Conservation (phyloP, 23 tunicate genomes). For the Styela clava region DNA sequence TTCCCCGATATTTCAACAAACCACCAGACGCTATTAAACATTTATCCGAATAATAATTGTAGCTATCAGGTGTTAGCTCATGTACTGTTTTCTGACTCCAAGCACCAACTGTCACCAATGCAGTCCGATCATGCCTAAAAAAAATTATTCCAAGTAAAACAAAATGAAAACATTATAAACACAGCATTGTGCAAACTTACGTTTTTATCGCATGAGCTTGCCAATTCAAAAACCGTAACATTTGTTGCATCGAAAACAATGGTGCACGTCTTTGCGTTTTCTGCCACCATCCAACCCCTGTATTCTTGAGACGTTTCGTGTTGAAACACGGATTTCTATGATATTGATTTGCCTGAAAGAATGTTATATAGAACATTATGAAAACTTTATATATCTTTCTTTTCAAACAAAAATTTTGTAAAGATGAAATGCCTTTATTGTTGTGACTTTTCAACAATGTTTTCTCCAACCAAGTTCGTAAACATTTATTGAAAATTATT, state of each 20-base stretch:
- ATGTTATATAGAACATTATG: too few species aligned
- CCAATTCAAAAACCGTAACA: background rate
- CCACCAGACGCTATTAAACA: background rate
- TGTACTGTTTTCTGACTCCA: background rate
- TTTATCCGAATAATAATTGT: background rate
- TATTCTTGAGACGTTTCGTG: background rate
- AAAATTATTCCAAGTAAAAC: background rate
- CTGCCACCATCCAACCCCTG: conserved; percentile 3
- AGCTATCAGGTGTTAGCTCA: background rate
- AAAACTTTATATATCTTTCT: background rate
- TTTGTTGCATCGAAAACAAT: background rate
- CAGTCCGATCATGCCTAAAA: background rate
- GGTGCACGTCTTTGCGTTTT: background rate
- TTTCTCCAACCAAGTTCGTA: too few species aligned
- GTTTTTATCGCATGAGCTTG: conserved; percentile 2
- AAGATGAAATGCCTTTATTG: too few species aligned
- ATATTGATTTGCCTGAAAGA: background rate
- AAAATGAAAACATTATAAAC: background rate
- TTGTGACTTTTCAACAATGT: too few species aligned
- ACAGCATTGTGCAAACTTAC: background rate
- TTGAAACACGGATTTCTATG: background rate
- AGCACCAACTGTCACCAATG: background rate
- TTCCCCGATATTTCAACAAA: background rate
- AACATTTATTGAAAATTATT: too few species aligned
- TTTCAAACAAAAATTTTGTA: too few species aligned